Evolutionary conservation across 2,797 vertebrate species (phyloP).

Genomic region (Schizopygopsis pylzovi): DNA sequence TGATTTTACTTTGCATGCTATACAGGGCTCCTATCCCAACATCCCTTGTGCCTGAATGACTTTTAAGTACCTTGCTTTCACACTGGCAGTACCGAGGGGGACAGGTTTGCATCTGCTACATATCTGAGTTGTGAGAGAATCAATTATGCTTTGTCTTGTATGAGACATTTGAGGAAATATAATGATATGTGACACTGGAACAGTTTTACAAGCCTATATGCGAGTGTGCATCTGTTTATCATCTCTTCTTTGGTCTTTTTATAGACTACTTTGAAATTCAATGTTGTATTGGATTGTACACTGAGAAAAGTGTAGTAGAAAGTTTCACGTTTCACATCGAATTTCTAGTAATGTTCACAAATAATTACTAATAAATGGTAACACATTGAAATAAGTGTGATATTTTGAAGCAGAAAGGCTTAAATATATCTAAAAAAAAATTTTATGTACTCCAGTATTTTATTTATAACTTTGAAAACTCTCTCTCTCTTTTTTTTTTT

Average conservation of each 20-base stretch:
- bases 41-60: slow-evolving; percentile 47
- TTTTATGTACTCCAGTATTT: not conserved
- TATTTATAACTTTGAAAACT: not conserved
- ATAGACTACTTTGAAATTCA: not conserved
- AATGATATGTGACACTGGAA: slow-evolving; percentile 12
- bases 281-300: not conserved
- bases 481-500: not conserved
- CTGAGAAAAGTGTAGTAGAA: not conserved
- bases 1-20: slow-evolving; percentile 25
- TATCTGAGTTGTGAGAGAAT: slow-evolving; percentile 29
- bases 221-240: not conserved
- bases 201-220: slow-evolving; percentile 4
- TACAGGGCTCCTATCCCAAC: slow-evolving; percentile 23
- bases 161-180: slow-evolving; percentile 15
- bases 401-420: not conserved
- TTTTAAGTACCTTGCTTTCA: slow-evolving; percentile 42
- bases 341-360: not conserved
- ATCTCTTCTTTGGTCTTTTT: slow-evolving; percentile 6
- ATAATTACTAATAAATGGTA: not conserved
- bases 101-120: slow-evolving; percentile 33
- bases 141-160: slow-evolving; percentile 15
- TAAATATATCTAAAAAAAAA: not conserved
- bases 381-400: not conserved
- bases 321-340: not conserved
- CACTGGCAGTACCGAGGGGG: slow-evolving; percentile 17